These are phyloP conservation scores for Drosophila parvula DNA, from an alignment of 1,140 invertebrate species.

Conservation along the genomic window DNA sequence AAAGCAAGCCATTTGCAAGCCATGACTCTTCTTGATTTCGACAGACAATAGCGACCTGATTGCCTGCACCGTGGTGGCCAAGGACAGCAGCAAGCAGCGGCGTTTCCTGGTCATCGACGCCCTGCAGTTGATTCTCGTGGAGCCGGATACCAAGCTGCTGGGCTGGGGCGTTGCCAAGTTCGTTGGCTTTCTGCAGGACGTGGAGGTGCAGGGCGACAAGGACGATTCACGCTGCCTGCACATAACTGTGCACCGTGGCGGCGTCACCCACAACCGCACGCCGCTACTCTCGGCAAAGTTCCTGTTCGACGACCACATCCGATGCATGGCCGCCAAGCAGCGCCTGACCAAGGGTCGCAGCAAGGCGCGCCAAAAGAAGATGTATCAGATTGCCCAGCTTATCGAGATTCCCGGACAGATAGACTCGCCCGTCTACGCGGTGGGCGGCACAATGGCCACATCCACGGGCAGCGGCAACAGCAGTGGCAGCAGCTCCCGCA, in stretches of 20 bases:
- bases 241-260: constrained; percentile 94
- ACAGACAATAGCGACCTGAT: constrained; percentile 98
- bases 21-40: neutral
- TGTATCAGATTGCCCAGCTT: constrained; percentile 96
- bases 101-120: constrained; percentile 97
- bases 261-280: constrained; percentile 87
- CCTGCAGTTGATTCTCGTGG: constrained; percentile 97
- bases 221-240: constrained; percentile 98
- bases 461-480: constrained; percentile 63
- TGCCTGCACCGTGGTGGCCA: constrained; percentile 95
- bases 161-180: constrained; percentile 99
- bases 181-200: constrained; percentile 93
- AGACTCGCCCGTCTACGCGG: constrained; percentile 85
- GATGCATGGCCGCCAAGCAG: constrained; percentile 98
- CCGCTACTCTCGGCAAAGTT: constrained; percentile 96
- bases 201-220: constrained; percentile 94
- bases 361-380: constrained; percentile 97
- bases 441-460: constrained; percentile 70
- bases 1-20: no score
- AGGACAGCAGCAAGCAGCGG: constrained; percentile 94
- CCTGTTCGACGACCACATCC: constrained; percentile 99
- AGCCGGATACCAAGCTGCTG: constrained; percentile 95
- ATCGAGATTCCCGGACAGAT: constrained; percentile 91
- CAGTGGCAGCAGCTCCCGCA: constrained; percentile 60
- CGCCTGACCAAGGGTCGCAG: constrained; percentile 93